Base-by-base conservation (phyloP, 2,888 invertebrate genomes). In the Drosophila formosana region DNA sequence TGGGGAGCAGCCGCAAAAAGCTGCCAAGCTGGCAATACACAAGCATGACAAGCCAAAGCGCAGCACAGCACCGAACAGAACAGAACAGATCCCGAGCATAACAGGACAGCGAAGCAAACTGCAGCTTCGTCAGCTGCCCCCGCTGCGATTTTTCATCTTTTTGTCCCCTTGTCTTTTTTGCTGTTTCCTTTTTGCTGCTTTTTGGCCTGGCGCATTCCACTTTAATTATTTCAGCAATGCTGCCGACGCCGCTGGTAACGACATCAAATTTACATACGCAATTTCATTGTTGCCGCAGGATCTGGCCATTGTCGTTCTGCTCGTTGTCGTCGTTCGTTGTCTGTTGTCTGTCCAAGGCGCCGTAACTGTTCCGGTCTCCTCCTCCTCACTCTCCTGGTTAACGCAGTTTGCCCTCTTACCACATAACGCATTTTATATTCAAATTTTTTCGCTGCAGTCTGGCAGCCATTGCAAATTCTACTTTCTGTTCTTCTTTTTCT, bases 201-300 rank as follows among this genome's bases (percentile, higher is more conserved):
- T 66, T 65, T 56, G 78, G 66, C 49, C 39, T 76, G 53, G 72
- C 85, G 82, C 78, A 84, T 84, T 82, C 88, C 75, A 84, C 82
- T 85, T 89, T 85, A 85, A 85, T 85, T 89, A 85, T 85, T 85
- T 85, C 88, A 89, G 78, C 88, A 73, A 83, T 86, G 85, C 81
- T 86, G 82, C 82, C 82, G 86, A 71, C 61, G 75, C 82, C 82
- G 66, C 55, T 86, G 87, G 88, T 87, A 89, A 85, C 88, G 86
- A 88, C 89, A 89, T 88, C 72, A 85, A 89, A 88, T 88, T 88
- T 88, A 88, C 88, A 88, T 88, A 88, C 83, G 89, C 90, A 89
- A 87, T 89, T 87, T 85, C 85, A 85, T 88, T 88, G 88, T 88
- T 86, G 89, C 82, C 89, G 83, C 79, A 81, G 84, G 85, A 84